Base-by-base conservation (phyloP, 2,888 invertebrate species). In the Hyposoter didymator region DNA sequence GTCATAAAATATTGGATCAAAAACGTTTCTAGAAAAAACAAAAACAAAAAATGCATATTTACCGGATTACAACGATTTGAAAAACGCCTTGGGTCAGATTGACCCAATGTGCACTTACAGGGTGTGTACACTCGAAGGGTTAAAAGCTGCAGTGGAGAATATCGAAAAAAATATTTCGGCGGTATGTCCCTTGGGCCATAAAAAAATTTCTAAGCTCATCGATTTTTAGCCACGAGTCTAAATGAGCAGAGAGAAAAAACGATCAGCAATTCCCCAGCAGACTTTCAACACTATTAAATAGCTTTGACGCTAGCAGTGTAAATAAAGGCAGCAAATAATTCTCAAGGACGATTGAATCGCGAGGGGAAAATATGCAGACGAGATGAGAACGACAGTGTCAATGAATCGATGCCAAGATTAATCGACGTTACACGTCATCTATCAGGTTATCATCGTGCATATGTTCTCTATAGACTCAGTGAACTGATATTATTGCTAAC, bases 381-480 rank as follows among this genome's bases (percentile, higher is more conserved):
- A 45, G 59, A 47, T 35, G 59, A 69, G 39, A 39, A 12, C 14
- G 0, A 69, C 67, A 28, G 55, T 45, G 72, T 72, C 59, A 52
- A 81, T 76, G 75, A 81, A 78, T 84, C 73, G 81, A 78, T 81
- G 84, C 84, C 84, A 81, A 84, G 49, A 78, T 73, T 62, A 43
- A 75, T 81, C 67, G 81, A 67, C 78, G 73, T 70, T 70, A 79
- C 73, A 43, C 59, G 14, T 66, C 52, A 22, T 45, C 62, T 28
- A 59, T 52, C 49, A 39, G 5, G 10, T 4, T 22, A 39, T 22
- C 49, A 22, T 66, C 66, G 22, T 12, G 35, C 47, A 75, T 6
- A 12, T 6, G 39, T 32, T 47, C 32, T 45, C 28, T n/a, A 28
- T 28, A 62, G 19, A 64, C n/a, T 62, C 32, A 64, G 32, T 19